Base-by-base conservation (phyloP, 1,140 invertebrate species). In the Philopotamus ludificatus region DNA sequence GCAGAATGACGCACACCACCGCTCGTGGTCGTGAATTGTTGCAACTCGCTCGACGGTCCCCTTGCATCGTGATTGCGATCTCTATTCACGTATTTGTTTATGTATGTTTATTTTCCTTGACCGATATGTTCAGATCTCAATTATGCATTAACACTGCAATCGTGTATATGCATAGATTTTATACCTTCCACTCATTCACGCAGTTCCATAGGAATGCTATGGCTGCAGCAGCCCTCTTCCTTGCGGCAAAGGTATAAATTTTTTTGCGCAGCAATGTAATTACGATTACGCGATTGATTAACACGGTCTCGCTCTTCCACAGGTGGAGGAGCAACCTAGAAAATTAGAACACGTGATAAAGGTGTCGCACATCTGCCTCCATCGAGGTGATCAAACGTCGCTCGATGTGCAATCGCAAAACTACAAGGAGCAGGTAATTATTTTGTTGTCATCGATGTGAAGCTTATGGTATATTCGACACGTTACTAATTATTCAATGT, bases 151-250 rank as follows among this genome's bases (percentile, higher is more conserved):
- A 95, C 76, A 95, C 94, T 62, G 93, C 93, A 26, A 97, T 97
- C 72, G 95, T 98, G n/a, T 98, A 97, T 73, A 97, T 98, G 94
- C 95, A 98, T 77, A 83, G 95, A 21, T 98, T 98, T 79, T 98
- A 96, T 77, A 92, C 96, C 78, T 96, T 94, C 78, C 94, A 95
- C 73, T 92, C 93, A 0, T 91, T 96, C 76, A 85, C 87, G 10
- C 86, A 89, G 65, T 95, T 95, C 73, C 89, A 92, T 73, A 86
- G 91, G 66, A 91, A 94, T 79, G 79, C 86, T 18, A 90, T 93
- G 73, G 87, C 90, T 22, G 85, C 91, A 0, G 92, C 92, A 4
- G 87, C 92, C 42, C 80, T 98, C n/a, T 98, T 98, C 78, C 81
- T 98, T 51, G 95, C 95, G 39, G 95, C 95, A 47, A 98, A 98